These are phyloP conservation scores for Brachycybe producta DNA, from an alignment of 2,888 invertebrate genomes.

Conservation along the genomic window DNA sequence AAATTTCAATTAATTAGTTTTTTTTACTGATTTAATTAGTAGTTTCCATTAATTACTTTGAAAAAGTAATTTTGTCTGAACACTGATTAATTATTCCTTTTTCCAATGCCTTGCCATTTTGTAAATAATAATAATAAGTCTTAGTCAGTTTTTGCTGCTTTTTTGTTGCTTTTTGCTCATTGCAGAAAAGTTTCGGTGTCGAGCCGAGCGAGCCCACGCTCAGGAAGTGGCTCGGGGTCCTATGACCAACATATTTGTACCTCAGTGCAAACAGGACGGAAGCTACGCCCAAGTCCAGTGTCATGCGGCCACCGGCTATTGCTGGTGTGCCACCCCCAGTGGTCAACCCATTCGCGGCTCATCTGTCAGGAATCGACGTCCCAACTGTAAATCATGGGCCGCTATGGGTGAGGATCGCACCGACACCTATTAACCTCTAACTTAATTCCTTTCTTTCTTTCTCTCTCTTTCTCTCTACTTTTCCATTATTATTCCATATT, in stretches of 20 bases:
- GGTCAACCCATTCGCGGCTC: constrained; percentile 71
- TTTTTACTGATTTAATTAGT: too few species aligned
- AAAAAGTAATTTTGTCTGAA: too few species aligned
- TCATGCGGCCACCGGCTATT: constrained; percentile 55
- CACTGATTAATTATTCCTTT: too few species aligned
- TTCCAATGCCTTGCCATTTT: too few species aligned
- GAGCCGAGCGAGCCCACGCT: constrained; percentile 5
- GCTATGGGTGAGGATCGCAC: constrained; percentile 2
- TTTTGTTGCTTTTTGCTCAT: background rate
- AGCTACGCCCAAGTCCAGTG: constrained; percentile 76
- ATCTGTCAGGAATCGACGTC: constrained; percentile 56
- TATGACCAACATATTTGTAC: constrained; percentile 37
- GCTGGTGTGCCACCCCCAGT: constrained; percentile 79
- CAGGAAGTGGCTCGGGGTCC: constrained; percentile 11
- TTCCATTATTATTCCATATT: background rate
- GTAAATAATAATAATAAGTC: too few species aligned
- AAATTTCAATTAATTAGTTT: too few species aligned
- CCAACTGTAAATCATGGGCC: constrained; percentile 5
- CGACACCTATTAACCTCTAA: background rate
- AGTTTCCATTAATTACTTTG: too few species aligned
- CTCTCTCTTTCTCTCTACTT: background rate
- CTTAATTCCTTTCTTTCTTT: background rate
- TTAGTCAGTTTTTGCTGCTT: background rate
- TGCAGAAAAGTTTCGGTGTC: constrained; percentile 14
- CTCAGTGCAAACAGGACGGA: constrained; percentile 69